Base-by-base conservation (phyloP, 2,113 vertebrate species). In the Cnemophilus loriae region DNA sequence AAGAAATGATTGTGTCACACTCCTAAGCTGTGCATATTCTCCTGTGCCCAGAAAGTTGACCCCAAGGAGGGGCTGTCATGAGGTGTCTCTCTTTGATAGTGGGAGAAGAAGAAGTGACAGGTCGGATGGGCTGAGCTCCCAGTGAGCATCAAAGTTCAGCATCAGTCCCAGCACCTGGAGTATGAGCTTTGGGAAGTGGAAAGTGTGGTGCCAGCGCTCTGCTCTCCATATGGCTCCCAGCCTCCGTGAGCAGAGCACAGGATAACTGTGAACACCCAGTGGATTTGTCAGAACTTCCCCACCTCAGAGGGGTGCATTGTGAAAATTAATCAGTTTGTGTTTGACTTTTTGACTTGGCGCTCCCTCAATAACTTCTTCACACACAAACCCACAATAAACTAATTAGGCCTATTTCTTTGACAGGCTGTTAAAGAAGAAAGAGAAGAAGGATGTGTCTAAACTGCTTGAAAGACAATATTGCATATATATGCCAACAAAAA, bases 251-350 rank as follows among this genome's bases (percentile, higher is more conserved):
- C 41, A 74, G 90, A 93, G 87, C 90, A 81, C 83, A 39, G 96
- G 95, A 94, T 84, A 96, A 92, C 95, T 96, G 90, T 87, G 96
- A 96, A 96, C 95, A 96, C 88, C 83, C 96, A 84, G 92, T 71
- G 89, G 94, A 96, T 90, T 96, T 95, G 96, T 97, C 92, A 96
- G 95, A 96, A 90, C 94, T 95, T 96, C 94, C 92, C 96, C 96
- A 96, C 79, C 93, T 96, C 95, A 93, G 96, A 96, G 95, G 92
- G 96, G 96, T 96, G 96, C 96, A 95, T 94, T 95, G 96, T 96
- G 96, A 95, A 97, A 97, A 97, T 97, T 96, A 97, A 96, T 96
- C 96, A 96, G 95, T 96, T 96, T 96, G 94, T 97, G 96, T 96
- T 97, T 96, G 92, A 97, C 96, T 97, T 96, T 94, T 96, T 90